Base-by-base conservation (phyloP, 2,888 invertebrate genomes). In the Geotrupes spiniger region DNA sequence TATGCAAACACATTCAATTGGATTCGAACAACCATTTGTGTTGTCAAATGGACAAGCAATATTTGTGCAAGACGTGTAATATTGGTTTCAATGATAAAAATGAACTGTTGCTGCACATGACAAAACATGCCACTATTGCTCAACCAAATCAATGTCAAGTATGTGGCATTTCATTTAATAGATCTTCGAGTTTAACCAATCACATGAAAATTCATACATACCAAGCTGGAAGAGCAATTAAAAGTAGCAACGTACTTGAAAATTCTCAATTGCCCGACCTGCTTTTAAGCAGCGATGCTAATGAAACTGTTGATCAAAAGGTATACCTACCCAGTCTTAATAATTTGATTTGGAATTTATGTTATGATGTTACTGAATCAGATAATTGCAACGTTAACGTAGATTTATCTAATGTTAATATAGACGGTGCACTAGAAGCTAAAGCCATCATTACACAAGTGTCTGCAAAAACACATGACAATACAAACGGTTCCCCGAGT, bases 191-290 rank as follows among this genome's bases (percentile, higher is more conserved):
- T 56, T 63, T 78, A 6, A 74, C 75, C 1, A 77, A 77, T 60
- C 78, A 78, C 54, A 74, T 76, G 75, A 78, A 77, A 53, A 74
- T 75, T 36, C 76, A 76, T 48, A 70, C 67, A 4, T 76, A 74
- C 48, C 67, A 69, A 3, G 72, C 74, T 1, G 74, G 74, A 2
- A 64, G 76, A 54, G 71, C 74, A 31, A 61, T 75, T 36, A 46
- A 68, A 39, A 65, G 63, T 31, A 44, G 53, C 39, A 38, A 17
- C 36, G 38, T 26, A 39, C 31, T 10, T 12, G 39, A 15, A 43
- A 53, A 31, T 44, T n/a, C n/a, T n/a, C n/a, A n/a, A n/a, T n/a
- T n/a, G n/a, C n/a, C n/a, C n/a, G n/a, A n/a, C n/a, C n/a, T n/a
- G n/a, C n/a, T n/a, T n/a, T n/a, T n/a, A n/a, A n/a, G n/a, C n/a